Percentiles rank a stretch among this genome's conserved stretches.
Conservation (phyloP, 2,113 vertebrate species). For the Leptodactylus fuscus region DNA sequence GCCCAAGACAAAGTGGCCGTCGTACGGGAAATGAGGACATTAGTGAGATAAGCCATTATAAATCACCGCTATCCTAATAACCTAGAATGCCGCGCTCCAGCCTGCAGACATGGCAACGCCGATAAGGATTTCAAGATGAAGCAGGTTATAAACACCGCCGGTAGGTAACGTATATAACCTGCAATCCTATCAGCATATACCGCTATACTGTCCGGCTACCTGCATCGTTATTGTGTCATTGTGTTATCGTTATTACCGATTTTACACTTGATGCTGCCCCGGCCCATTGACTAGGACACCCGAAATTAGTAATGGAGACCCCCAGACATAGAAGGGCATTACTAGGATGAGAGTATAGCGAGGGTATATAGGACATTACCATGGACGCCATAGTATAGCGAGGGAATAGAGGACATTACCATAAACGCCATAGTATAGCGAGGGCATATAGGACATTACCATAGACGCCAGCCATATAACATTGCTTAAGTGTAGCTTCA, state of each 20-base stretch:
- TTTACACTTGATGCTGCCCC: not conserved
- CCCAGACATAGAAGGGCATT: no score
- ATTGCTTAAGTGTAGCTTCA: no score
- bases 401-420: no score
- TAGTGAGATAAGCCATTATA: conserved; percentile 24
- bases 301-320: no score
- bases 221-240: not conserved
- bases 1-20: not conserved
- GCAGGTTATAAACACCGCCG: not conserved
- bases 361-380: no score
- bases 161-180: not conserved
- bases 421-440: no score
- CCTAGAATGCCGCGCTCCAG: not conserved
- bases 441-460: no score
- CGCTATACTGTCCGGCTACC: not conserved
- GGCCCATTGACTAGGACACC: no score
- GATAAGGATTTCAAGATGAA: not conserved
- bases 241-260: not conserved
- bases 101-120: not conserved
- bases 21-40: conserved; percentile 7
- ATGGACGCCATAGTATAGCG: no score
- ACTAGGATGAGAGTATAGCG: no score
- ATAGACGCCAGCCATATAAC: no score
- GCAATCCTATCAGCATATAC: not conserved
- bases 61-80: conserved; percentile 35